Evolutionary conservation across 2,888 invertebrate genomes (phyloP).

Genomic region (Cerastis leucographa): DNA sequence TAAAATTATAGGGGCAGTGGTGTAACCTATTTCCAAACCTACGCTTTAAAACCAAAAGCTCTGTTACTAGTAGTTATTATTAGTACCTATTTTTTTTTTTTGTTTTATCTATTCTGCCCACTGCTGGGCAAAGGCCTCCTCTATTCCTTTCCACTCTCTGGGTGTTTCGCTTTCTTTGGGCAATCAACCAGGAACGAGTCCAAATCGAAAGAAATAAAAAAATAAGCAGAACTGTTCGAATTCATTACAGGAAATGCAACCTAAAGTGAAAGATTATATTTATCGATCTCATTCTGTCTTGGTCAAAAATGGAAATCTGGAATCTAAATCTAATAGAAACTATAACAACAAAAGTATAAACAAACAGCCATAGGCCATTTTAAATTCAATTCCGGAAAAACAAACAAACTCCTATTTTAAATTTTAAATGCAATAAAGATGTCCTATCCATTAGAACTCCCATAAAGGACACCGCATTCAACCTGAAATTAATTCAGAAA

Average conservation of each 20-base stretch:
- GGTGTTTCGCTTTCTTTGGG: too few relatives aligned
- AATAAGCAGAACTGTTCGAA: too few relatives aligned
- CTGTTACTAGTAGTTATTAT: not conserved
- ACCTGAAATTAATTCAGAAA: slow-evolving; percentile 55
- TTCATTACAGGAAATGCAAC: not conserved
- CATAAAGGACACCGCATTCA: slow-evolving; percentile 58
- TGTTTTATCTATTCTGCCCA: too few relatives aligned
- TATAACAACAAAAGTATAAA: slow-evolving; percentile 7
- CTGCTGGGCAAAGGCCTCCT: too few relatives aligned
- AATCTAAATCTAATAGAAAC: slow-evolving; percentile 16
- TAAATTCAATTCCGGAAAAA: slow-evolving; percentile 33
- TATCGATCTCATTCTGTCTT: not conserved
- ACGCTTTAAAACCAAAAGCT: not conserved
- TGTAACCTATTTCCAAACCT: not conserved
- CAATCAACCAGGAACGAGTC: too few relatives aligned
- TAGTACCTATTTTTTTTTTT: too few relatives aligned
- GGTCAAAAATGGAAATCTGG: not conserved
- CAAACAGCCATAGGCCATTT: slow-evolving; percentile 23
- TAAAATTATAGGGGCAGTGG: not conserved
- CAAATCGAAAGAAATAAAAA: too few relatives aligned
- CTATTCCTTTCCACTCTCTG: too few relatives aligned
- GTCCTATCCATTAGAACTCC: slow-evolving; percentile 47
- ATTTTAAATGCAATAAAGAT: slow-evolving; percentile 58
- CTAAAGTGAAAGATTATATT: not conserved
- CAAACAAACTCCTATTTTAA: slow-evolving; percentile 47